Conservation (phyloP, 2,113 vertebrate genomes). For the Condylura cristata region DNA sequence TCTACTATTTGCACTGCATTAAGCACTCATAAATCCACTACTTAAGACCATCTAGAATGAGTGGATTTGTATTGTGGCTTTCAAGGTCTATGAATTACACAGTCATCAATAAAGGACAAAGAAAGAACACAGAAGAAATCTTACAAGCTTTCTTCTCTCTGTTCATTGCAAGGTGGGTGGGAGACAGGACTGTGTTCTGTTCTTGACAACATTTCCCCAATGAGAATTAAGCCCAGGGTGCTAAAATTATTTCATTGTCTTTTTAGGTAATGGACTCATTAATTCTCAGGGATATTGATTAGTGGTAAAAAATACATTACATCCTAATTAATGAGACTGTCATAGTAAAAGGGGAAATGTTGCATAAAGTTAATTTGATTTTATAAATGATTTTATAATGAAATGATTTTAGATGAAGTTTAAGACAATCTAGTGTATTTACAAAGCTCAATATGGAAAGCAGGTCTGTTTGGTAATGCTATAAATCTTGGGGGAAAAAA, state of each 20-base stretch:
- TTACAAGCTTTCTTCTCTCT: conserved; percentile 70
- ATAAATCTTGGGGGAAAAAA: conserved; percentile 4
- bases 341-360: conserved; percentile 74
- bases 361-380: conserved; percentile 77
- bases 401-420: conserved; percentile 73
- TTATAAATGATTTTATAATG: conserved; percentile 71
- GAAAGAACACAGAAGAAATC: conserved; percentile 84
- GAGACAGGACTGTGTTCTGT: background rate
- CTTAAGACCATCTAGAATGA: conserved; percentile 87
- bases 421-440: conserved; percentile 68
- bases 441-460: conserved; percentile 60
- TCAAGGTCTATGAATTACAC: conserved; percentile 84
- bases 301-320: conserved; percentile 83
- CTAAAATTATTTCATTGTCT: conserved; percentile 86
- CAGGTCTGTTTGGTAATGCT: conserved; percentile 45
- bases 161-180: conserved; percentile 74
- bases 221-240: conserved; percentile 78
- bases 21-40: conserved; percentile 90
- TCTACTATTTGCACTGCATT: conserved; percentile 84
- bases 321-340: conserved; percentile 84
- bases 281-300: conserved; percentile 88
- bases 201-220: conserved; percentile 57
- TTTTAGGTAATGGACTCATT: conserved; percentile 84
- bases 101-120: conserved; percentile 89
- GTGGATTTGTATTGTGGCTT: conserved; percentile 87